phyloP scores from a whole-genome alignment of 2,113 vertebrate species.

The Gadus chalcogrammus region DNA sequence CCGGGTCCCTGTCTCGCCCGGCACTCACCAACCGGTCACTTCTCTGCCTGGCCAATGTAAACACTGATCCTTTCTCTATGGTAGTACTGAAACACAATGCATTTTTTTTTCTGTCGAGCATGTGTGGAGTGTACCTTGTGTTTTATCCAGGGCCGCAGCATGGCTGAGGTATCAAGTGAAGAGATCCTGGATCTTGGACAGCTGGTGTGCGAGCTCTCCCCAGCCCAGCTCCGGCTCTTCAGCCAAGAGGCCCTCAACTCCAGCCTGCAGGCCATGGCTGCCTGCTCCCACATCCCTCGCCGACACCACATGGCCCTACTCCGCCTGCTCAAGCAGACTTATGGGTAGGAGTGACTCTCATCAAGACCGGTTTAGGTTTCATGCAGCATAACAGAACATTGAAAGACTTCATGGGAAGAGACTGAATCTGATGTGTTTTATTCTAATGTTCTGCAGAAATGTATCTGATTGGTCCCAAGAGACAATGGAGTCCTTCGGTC shows the following conservation, averaged over 20 bases:
- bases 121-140: background rate
- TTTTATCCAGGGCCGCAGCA: slow-evolving; percentile 48
- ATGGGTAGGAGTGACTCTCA: slow-evolving; percentile 53
- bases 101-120: background rate
- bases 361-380: background rate
- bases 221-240: slow-evolving; percentile 49
- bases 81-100: background rate
- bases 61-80: background rate
- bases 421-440: background rate
- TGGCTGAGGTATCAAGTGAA: slow-evolving; percentile 40
- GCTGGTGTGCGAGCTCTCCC: slow-evolving; percentile 60
- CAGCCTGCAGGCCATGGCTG: slow-evolving; percentile 49
- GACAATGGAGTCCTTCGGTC: slow-evolving; percentile 49
- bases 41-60: slow-evolving; percentile 49
- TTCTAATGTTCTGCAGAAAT: slow-evolving; percentile 42
- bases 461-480: slow-evolving; percentile 59
- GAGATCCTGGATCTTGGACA: slow-evolving; percentile 51
- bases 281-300: slow-evolving; percentile 51
- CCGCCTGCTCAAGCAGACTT: slow-evolving; percentile 45
- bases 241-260: slow-evolving; percentile 32
- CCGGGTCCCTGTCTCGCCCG: slow-evolving; percentile 9
- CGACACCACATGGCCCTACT: slow-evolving; percentile 39
- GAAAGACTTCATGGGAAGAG: background rate
- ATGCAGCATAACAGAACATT: background rate
- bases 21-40: slow-evolving; percentile 48